Evolutionary conservation across 2,888 invertebrate species (phyloP), one percentile per base, ranked within the genome.

Genomic region (Lingula anatina): DNA sequence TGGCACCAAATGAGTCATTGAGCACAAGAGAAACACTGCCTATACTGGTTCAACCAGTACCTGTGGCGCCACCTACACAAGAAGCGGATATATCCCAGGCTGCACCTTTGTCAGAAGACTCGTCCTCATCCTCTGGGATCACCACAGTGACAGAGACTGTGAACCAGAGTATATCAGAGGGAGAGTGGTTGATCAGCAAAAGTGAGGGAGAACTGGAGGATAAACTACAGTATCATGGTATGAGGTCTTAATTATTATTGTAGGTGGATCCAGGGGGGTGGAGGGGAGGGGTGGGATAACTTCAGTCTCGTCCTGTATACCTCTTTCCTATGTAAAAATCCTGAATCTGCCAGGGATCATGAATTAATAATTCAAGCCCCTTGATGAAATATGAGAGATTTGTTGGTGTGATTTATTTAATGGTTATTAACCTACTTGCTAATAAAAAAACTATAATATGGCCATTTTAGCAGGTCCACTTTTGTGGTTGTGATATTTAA

Each of bases 201-300:
- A 73, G 73, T 57, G 73, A 72, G 55, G 74, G 74, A 3, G 70
- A 74, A 55, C 60, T 67, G 24, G 63, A 65, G 3, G 62, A 59
- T 27, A 58, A 65, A 45, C 62, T 60, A 7, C 46, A 66, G 7
- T 55, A 59, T 56, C 59, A 62, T 51, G 64, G 65, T 62, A 51
- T 51, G 48, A 45, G 5, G 18, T 23, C 9, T 7, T 9, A n/a
- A 31, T 31, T 31, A 12, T 31, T 12, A 9, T 12, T n/a, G n/a
- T 31, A 31, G n/a, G 9, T 31, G n/a, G n/a, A n/a, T n/a, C n/a
- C n/a, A n/a, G n/a, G n/a, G n/a, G n/a, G n/a, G n/a, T n/a, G n/a
- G n/a, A n/a, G n/a, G n/a, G n/a, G n/a, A n/a, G n/a, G n/a, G n/a
- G n/a, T n/a, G n/a, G n/a, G n/a, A n/a, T n/a, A n/a, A n/a, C n/a